phyloP scores from a whole-genome alignment of 2,797 vertebrate species.

The Dendrocincla tyrannina region DNA sequence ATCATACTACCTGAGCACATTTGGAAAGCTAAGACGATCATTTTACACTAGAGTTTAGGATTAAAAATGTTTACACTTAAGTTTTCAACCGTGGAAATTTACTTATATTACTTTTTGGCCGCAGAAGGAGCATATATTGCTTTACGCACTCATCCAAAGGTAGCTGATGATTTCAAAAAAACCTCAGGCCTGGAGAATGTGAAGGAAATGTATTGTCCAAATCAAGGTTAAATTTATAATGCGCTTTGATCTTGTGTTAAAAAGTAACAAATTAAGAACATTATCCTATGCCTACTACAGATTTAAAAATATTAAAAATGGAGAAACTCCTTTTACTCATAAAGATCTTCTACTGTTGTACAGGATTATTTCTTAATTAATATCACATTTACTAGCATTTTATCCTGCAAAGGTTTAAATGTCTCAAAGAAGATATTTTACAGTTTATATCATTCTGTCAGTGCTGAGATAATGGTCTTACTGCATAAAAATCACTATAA shows the following conservation, averaged over 20 bases:
- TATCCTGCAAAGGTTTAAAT: slow-evolving; percentile 54
- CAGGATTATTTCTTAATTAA: slow-evolving; percentile 53
- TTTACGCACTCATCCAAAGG: not conserved
- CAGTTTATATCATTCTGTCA: not conserved
- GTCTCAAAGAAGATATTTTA: slow-evolving; percentile 37
- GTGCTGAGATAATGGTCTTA: slow-evolving; percentile 35
- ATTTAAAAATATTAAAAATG: slow-evolving; percentile 31
- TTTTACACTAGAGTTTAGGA: not conserved
- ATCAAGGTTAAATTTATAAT: slow-evolving; percentile 54
- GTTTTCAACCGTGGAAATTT: not conserved
- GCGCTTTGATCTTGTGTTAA: slow-evolving; percentile 44
- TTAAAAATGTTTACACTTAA: not conserved
- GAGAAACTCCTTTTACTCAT: not conserved
- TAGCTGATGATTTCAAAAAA: not conserved
- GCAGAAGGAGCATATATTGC: accelerated
- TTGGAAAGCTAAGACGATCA: not conserved
- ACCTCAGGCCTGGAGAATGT: not conserved
- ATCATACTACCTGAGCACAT: not conserved
- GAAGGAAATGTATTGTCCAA: slow-evolving; percentile 21
- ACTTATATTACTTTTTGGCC: not conserved
- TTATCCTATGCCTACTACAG: slow-evolving; percentile 47
- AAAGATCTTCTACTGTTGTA: not conserved
- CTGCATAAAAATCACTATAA: slow-evolving; percentile 3
- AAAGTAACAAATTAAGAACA: slow-evolving; percentile 58
- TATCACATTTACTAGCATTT: slow-evolving; percentile 22